phyloP scores from a whole-genome alignment of 64 coral and sea anemone species.

The Pocillopora verrucosa region DNA sequence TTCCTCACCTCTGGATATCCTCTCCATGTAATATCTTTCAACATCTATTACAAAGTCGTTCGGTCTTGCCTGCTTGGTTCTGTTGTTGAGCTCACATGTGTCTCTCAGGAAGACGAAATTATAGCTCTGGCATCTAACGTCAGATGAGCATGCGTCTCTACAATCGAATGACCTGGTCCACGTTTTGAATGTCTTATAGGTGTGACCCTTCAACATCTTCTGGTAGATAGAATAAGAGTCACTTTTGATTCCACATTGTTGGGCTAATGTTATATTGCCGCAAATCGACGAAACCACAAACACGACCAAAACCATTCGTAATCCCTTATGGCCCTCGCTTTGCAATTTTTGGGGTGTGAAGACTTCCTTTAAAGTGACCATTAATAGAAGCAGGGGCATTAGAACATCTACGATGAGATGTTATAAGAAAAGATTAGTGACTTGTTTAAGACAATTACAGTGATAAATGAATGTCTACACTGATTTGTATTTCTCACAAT shows the following conservation, averaged over 20 bases:
- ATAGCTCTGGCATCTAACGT: not conserved
- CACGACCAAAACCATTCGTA: not conserved
- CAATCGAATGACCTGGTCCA: not conserved
- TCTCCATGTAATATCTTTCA: not conserved
- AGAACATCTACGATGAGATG: no score
- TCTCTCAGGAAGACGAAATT: not conserved
- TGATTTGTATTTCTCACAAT: no score
- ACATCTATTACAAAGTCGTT: not conserved
- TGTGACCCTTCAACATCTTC: not conserved
- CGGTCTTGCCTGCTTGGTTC: not conserved
- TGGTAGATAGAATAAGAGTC: not conserved
- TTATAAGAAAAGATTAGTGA: no score
- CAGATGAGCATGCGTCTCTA: not conserved
- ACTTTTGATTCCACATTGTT: not conserved
- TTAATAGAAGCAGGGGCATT: no score
- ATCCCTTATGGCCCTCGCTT: no score
- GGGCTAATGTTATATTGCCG: not conserved
- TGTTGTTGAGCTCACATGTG: not conserved
- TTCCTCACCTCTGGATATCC: not conserved
- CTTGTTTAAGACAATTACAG: no score
- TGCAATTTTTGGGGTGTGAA: no score
- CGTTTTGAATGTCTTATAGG: not conserved
- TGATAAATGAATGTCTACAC: no score
- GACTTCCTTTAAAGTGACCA: no score
- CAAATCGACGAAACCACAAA: not conserved